These are phyloP conservation scores for Rhorus exstirpatorius DNA, from an alignment of 2,888 invertebrate species.

Conservation along the genomic window DNA sequence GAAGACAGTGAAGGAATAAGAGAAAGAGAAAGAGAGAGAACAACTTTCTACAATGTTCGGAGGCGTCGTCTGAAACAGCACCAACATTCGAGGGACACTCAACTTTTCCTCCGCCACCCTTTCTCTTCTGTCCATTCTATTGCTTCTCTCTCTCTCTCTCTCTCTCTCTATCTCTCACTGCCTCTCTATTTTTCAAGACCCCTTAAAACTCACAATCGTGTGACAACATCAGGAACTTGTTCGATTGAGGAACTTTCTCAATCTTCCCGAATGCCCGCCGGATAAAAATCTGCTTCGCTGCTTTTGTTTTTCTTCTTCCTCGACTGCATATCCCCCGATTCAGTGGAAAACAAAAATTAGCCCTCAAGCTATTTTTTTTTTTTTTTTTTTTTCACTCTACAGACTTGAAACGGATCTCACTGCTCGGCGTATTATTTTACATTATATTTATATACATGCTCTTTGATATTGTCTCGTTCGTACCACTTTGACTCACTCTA, in stretches of 20 bases:
- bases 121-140: slow-evolving; percentile 33
- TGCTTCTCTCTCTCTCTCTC: slow-evolving; percentile 42
- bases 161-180: slow-evolving; percentile 14
- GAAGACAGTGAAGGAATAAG: not conserved
- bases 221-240: slow-evolving; percentile 75
- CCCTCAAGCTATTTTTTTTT: not conserved
- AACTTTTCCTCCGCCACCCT: slow-evolving; percentile 60
- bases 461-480: not conserved
- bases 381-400: not conserved
- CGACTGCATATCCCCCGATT: not conserved
- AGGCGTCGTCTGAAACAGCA: slow-evolving; percentile 52
- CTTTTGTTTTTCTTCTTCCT: slow-evolving; percentile 32
- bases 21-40: slow-evolving; percentile 21
- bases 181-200: slow-evolving; percentile 1
- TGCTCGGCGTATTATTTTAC: not conserved
- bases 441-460: not conserved
- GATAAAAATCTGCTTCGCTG: slow-evolving; percentile 53
- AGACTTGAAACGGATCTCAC: not conserved
- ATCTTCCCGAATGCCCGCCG: slow-evolving; percentile 69
- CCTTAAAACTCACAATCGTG: slow-evolving; percentile 75
- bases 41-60: slow-evolving; percentile 48
- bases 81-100: slow-evolving; percentile 56
- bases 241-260: slow-evolving; percentile 79
- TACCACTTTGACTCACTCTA: not conserved
- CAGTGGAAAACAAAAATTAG: not conserved